Evolutionary conservation across 2,113 vertebrate species (phyloP).

Genomic region (Hyaena hyaena): DNA sequence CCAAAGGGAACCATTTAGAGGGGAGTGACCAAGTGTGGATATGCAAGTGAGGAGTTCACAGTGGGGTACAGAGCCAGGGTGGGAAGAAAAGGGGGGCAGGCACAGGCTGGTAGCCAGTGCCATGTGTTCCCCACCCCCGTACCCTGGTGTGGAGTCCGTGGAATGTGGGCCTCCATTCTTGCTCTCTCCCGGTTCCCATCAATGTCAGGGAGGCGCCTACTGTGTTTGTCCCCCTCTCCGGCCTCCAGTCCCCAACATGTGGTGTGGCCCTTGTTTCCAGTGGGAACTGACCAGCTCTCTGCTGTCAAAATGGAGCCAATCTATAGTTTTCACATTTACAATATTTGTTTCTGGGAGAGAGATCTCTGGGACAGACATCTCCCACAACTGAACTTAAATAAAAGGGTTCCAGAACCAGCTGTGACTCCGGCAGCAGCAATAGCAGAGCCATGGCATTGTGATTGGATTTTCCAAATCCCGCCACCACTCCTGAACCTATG

Average conservation of each 20-base stretch:
- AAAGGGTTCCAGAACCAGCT: not conserved
- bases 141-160: rapidly evolving
- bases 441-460: rapidly evolving
- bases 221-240: too few relatives aligned
- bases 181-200: not conserved
- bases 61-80: not conserved
- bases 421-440: rapidly evolving
- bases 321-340: not conserved
- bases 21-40: not conserved
- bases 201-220: not conserved
- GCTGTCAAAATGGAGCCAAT: not conserved
- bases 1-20: not conserved
- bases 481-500: not conserved
- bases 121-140: rapidly evolving
- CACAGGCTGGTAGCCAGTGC: not conserved
- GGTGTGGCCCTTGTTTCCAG: not conserved
- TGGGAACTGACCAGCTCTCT: not conserved
- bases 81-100: not conserved
- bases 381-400: not conserved
- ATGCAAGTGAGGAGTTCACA: not conserved
- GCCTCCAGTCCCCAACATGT: not conserved
- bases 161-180: not conserved
- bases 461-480: not conserved
- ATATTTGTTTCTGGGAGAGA: not conserved
- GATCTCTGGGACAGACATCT: not conserved